Evolutionary conservation across 2,113 vertebrate genomes (phyloP).

Genomic region (Chamaetylas fuelleborni): DNA sequence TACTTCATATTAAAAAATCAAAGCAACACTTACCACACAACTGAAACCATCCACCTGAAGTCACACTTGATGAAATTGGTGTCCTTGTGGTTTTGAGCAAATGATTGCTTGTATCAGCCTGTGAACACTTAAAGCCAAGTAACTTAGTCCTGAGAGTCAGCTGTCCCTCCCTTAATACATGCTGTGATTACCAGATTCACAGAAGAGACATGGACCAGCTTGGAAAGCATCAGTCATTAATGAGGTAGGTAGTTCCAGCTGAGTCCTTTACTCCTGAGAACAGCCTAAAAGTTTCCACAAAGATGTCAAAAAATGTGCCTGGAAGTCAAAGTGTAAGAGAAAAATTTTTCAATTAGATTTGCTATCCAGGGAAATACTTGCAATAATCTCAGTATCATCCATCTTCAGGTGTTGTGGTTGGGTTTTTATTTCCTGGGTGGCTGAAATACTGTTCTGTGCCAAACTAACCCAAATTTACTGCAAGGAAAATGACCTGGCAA

Average conservation of each 20-base stretch:
- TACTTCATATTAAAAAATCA: neutral
- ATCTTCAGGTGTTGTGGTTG: neutral
- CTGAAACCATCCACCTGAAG: neutral
- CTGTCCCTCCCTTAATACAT: neutral
- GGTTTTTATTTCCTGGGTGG: neutral
- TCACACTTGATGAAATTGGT: neutral
- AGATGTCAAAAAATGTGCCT: neutral
- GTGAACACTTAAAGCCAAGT: neutral
- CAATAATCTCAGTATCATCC: neutral
- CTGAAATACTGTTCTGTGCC: neutral
- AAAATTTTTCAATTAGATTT: neutral
- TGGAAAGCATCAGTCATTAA: neutral
- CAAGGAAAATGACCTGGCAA: conserved; percentile 11
- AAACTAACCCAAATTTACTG: conserved; percentile 9
- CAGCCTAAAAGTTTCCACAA: neutral
- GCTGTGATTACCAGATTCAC: neutral
- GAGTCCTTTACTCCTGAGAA: neutral
- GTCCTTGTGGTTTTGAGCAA: neutral
- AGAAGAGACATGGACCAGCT: neutral
- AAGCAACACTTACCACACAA: neutral
- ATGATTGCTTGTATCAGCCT: neutral
- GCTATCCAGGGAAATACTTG: neutral
- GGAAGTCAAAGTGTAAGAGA: neutral
- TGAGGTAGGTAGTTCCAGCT: neutral
- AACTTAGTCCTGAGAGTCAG: neutral